phyloP scores from a whole-genome alignment of 2,797 vertebrate genomes.

The Pitangus sulphuratus region DNA sequence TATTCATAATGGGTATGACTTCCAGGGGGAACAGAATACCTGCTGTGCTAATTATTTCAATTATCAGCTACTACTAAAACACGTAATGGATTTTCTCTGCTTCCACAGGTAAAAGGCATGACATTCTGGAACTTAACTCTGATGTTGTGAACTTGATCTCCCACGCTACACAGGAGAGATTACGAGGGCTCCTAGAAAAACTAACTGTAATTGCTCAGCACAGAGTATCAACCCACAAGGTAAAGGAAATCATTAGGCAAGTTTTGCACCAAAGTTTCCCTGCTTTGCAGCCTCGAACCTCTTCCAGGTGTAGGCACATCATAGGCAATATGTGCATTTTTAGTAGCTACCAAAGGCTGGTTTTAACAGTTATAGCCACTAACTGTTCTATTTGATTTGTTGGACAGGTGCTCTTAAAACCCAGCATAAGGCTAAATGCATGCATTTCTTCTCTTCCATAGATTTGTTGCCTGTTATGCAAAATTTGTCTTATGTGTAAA shows the following conservation, averaged over 20 bases:
- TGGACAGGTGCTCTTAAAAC: background rate
- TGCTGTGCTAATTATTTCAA: conserved; percentile 98
- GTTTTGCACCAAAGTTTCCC: conserved; percentile 23
- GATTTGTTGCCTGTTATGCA: background rate
- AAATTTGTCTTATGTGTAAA: background rate
- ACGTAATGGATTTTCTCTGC: conserved; percentile 93
- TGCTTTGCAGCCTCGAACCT: conserved; percentile 21
- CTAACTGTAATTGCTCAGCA: conserved; percentile 86
- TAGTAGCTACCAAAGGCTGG: conserved; percentile 4
- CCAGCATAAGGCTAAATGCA: background rate
- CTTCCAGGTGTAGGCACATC: background rate
- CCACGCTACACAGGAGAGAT: conserved; percentile 89
- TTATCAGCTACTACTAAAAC: conserved; percentile 91
- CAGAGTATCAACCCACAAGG: conserved; percentile 84
- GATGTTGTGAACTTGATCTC: conserved; percentile 92
- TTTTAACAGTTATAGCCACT: background rate
- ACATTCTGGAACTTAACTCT: conserved; percentile 87
- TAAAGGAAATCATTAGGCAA: conserved; percentile 73
- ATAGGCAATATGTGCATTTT: background rate
- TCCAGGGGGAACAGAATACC: conserved; percentile 94
- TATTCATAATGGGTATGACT: conserved; percentile 97
- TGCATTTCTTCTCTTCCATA: background rate
- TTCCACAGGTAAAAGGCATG: conserved; percentile 90
- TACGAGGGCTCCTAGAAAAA: conserved; percentile 89
- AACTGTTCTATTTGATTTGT: background rate